These are phyloP conservation scores for Lasioglossum vierecki DNA, from an alignment of 2,888 invertebrate species.

Conservation along the genomic window DNA sequence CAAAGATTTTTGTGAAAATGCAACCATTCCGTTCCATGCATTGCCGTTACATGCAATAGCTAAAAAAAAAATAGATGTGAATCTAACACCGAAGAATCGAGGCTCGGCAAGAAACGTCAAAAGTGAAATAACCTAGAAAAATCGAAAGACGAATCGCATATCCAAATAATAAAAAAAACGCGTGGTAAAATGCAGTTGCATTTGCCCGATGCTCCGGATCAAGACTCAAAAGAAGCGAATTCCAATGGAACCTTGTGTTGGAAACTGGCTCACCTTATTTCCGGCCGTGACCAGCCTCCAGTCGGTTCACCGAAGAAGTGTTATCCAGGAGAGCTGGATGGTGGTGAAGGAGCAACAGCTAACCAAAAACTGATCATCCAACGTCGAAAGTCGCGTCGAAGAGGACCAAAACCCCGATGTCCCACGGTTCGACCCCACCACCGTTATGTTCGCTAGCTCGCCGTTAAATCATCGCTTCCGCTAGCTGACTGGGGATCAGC, in stretches of 20 bases:
- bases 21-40: background rate
- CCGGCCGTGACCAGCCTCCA: background rate
- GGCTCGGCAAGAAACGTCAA: background rate
- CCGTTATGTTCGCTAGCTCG: background rate
- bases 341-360: constrained; percentile 60
- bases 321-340: constrained; percentile 5
- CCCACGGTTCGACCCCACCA: constrained; percentile 46
- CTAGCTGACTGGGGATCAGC: constrained; percentile 1
- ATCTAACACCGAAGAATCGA: background rate
- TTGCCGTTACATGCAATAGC: too few relatives aligned
- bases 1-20: background rate
- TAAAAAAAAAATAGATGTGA: background rate
- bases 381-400: constrained; percentile 43
- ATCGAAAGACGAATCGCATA: background rate
- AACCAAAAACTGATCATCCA: constrained; percentile 75
- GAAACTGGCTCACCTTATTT: background rate
- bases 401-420: constrained; percentile 62
- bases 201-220: background rate
- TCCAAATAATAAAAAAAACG: too few relatives aligned
- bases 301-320: background rate
- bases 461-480: constrained; percentile 22
- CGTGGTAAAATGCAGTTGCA: background rate
- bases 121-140: background rate
- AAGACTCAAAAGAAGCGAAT: background rate
- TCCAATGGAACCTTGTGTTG: background rate